phyloP scores from a whole-genome alignment of 2,113 vertebrate species.

The Chloroceryle aenea region DNA sequence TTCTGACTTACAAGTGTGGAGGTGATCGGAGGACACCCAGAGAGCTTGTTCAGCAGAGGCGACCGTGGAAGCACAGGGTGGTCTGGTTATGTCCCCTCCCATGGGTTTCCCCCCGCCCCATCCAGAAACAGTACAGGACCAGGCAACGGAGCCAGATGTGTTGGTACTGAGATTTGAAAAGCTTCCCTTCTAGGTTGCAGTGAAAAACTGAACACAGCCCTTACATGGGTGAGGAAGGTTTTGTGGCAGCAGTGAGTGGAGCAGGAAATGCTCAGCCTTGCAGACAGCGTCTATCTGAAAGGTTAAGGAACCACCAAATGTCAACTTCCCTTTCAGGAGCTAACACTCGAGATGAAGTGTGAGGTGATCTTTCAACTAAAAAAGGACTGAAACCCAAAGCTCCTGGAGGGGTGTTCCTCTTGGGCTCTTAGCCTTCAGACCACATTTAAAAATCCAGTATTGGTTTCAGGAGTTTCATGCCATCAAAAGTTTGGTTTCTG shows the following conservation, averaged over 20 bases:
- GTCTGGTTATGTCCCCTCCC: not conserved
- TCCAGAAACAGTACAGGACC: not conserved
- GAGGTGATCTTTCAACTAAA: not conserved
- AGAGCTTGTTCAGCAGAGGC: not conserved
- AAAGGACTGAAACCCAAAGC: not conserved
- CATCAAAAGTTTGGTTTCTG: not conserved
- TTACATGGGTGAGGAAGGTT: not conserved
- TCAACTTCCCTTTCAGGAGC: slow-evolving; percentile 52
- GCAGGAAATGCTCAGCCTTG: slow-evolving; percentile 31
- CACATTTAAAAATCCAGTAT: not conserved
- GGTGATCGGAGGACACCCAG: not conserved
- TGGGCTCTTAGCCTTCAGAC: not conserved
- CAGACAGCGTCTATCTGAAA: not conserved
- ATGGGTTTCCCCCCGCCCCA: not conserved
- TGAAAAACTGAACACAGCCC: not conserved
- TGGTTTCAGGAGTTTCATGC: not conserved
- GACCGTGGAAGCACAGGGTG: fast-evolving
- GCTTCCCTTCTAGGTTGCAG: not conserved
- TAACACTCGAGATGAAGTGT: not conserved
- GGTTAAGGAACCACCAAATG: slow-evolving; percentile 54
- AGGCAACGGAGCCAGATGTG: fast-evolving
- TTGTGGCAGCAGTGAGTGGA: not conserved
- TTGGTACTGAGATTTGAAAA: not conserved
- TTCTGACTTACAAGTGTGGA: not conserved
- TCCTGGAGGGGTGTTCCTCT: fast-evolving